phyloP scores from a whole-genome alignment of 2,797 vertebrate genomes.

The Schizothorax lantsangensis region DNA sequence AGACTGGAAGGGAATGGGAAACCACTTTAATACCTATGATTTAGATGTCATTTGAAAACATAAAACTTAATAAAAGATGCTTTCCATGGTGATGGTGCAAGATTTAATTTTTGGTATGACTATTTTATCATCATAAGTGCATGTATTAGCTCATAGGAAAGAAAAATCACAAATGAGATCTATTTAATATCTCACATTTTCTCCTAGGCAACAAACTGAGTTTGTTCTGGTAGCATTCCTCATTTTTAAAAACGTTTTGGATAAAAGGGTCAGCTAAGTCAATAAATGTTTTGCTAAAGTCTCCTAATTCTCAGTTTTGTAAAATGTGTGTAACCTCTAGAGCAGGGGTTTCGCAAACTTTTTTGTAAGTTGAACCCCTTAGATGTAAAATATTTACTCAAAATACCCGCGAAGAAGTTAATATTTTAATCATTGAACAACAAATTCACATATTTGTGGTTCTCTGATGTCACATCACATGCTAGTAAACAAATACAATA shows the following conservation, averaged over 20 bases:
- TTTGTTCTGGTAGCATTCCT: background rate
- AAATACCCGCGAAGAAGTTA: background rate
- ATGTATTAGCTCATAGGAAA: background rate
- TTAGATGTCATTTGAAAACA: background rate
- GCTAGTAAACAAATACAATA: background rate
- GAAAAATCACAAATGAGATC: background rate
- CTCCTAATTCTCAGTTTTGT: background rate
- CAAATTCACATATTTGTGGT: background rate
- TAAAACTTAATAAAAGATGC: background rate
- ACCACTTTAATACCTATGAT: slow-evolving; percentile 2
- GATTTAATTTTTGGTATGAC: background rate
- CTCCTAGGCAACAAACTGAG: background rate
- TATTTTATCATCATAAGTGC: slow-evolving; percentile 12
- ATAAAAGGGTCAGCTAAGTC: background rate
- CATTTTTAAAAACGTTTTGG: background rate
- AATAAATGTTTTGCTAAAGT: background rate
- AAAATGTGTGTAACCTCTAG: background rate
- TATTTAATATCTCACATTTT: slow-evolving; percentile 9
- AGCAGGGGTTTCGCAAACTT: background rate
- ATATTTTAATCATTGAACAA: background rate
- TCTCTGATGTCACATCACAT: background rate
- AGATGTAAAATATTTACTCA: background rate
- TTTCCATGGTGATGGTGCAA: background rate
- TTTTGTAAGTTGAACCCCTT: background rate
- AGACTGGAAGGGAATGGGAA: slow-evolving; percentile 44